phyloP scores from a whole-genome alignment of 2,888 invertebrate genomes.

The Sarcophaga subvicina region DNA sequence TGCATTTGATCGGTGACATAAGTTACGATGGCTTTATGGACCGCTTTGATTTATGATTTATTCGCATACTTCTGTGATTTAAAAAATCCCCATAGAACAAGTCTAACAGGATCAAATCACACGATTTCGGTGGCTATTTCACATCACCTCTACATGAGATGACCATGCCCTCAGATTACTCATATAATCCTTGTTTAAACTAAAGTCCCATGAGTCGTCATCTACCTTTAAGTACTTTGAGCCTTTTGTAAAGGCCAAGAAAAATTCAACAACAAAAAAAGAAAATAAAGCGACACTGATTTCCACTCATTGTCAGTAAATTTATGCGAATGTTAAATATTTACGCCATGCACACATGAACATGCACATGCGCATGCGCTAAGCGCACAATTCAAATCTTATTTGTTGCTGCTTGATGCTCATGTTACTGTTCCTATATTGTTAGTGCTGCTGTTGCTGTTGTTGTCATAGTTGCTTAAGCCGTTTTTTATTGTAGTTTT shows the following conservation, averaged over 20 bases:
- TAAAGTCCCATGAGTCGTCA: slow-evolving; percentile 23
- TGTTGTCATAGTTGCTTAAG: slow-evolving; percentile 45
- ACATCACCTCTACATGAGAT: too few relatives aligned
- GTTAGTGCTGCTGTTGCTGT: slow-evolving; percentile 20
- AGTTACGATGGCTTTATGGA: too few relatives aligned
- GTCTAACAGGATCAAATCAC: too few relatives aligned
- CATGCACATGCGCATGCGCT: slow-evolving; percentile 69
- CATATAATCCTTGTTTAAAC: too few relatives aligned
- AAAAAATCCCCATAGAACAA: too few relatives aligned
- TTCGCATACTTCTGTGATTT: too few relatives aligned
- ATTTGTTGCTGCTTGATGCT: slow-evolving; percentile 50
- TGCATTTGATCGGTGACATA: too few relatives aligned
- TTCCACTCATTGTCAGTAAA: slow-evolving; percentile 69
- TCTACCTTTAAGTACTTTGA: not conserved
- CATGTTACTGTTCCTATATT: slow-evolving; percentile 18
- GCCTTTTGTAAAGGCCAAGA: too few relatives aligned
- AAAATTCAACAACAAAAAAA: not conserved
- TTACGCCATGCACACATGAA: slow-evolving; percentile 59
- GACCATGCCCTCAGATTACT: too few relatives aligned
- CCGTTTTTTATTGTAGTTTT: slow-evolving; percentile 53
- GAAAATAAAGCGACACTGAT: not conserved
- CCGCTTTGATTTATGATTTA: too few relatives aligned
- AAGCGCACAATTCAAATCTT: slow-evolving; percentile 67
- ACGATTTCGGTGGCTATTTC: too few relatives aligned
- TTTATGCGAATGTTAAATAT: slow-evolving; percentile 73